These are phyloP conservation scores for Cervus canadensis DNA, from an alignment of 2,113 vertebrate genomes.

Conservation along the genomic window DNA sequence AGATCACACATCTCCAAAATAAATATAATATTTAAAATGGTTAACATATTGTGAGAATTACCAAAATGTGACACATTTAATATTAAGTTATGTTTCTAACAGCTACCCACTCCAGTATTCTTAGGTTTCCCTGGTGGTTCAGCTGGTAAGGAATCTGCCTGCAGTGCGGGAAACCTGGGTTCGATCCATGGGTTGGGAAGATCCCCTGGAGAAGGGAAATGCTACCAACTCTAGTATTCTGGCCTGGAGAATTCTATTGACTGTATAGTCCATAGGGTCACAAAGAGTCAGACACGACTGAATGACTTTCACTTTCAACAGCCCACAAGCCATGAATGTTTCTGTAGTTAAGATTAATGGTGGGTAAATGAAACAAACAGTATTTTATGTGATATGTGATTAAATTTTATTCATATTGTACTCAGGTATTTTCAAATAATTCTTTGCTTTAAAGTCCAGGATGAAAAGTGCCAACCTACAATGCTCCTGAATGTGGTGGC, in stretches of 20 bases:
- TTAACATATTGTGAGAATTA: background rate
- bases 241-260: background rate
- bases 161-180: background rate
- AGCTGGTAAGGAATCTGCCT: background rate
- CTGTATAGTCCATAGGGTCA: background rate
- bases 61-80: background rate
- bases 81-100: background rate
- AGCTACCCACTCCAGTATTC: background rate
- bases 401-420: slow-evolving; percentile 20
- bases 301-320: background rate
- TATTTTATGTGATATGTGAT: background rate
- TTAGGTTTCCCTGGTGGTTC: background rate
- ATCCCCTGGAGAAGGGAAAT: background rate
- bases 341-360: slow-evolving; percentile 26
- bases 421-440: background rate
- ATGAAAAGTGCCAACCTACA: background rate
- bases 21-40: background rate
- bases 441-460: background rate
- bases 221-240: background rate
- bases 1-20: background rate
- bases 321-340: slow-evolving; percentile 30
- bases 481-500: background rate
- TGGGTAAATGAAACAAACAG: slow-evolving; percentile 19
- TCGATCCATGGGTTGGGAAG: background rate
- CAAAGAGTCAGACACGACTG: background rate